Conservation (phyloP, 2,888 invertebrate genomes). For the Tineola bisselliella region DNA sequence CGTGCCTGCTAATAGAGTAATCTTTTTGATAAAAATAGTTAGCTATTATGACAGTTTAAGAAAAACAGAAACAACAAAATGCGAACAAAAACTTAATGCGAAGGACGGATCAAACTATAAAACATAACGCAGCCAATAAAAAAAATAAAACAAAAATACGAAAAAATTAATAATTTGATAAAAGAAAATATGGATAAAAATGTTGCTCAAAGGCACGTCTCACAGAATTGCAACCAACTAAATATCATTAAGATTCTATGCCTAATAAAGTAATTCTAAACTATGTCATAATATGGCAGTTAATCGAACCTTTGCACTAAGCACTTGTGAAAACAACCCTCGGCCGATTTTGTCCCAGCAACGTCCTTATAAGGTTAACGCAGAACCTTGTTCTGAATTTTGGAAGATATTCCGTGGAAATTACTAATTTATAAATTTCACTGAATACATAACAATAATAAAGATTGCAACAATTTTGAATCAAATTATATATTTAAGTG, state of each 20-base stretch:
- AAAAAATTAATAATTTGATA: constrained; percentile 31
- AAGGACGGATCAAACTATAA: constrained; percentile 31
- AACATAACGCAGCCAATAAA: constrained; percentile 31
- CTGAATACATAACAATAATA: constrained; percentile 15
- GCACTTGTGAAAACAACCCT: constrained; percentile 40
- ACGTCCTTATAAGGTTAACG: constrained; percentile 29
- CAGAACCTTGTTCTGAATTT: constrained; percentile 56
- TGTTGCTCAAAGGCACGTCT: not conserved
- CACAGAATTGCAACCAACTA: constrained; percentile 2
- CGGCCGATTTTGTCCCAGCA: constrained; percentile 39
- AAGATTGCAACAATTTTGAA: constrained; percentile 10
- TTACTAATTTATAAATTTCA: constrained; percentile 15
- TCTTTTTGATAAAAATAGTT: not conserved
- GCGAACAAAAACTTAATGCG: constrained; percentile 21
- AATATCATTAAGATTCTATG: constrained; percentile 44
- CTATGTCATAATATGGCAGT: constrained; percentile 68
- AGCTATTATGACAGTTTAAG: not conserved
- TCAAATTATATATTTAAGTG: not conserved
- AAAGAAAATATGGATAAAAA: not conserved
- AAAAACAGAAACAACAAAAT: not conserved
- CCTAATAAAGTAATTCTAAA: constrained; percentile 44
- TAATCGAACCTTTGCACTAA: constrained; percentile 62
- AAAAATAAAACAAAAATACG: constrained; percentile 27
- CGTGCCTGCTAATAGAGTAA: constrained; percentile 23
- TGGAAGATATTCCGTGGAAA: constrained; percentile 58